phyloP scores from a whole-genome alignment of 92 coral and sea anemone genomes.

The Heteractis magnifica region DNA sequence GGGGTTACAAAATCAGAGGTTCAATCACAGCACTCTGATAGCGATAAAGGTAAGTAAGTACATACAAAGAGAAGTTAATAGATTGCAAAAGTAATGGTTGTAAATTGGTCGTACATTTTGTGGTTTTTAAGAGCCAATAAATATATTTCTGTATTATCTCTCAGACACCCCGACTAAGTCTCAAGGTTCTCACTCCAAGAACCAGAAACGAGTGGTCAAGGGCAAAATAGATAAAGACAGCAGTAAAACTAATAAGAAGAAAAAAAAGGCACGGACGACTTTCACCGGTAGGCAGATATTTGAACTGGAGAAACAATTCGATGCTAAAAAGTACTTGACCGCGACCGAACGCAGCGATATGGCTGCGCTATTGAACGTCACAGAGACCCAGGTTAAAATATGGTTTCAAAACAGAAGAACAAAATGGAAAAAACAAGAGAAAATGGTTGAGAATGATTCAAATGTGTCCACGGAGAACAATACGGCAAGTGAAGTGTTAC shows the following conservation, averaged over 20 bases:
- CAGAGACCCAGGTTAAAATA: conserved; percentile 98
- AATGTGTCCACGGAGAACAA: conserved; percentile 39
- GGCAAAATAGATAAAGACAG: conserved; percentile 59
- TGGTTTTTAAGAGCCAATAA: conserved; percentile 6
- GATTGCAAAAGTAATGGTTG: conserved; percentile 5
- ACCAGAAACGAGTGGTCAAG: conserved; percentile 24
- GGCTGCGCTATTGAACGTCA: conserved; percentile 90
- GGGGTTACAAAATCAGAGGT: conserved; percentile 28
- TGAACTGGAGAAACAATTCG: conserved; percentile 96
- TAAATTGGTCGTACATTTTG: conserved; percentile 33
- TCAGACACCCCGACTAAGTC: conserved; percentile 43
- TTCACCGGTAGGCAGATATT: conserved; percentile 99
- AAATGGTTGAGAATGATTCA: conserved; percentile 48
- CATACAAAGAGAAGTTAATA: conserved; percentile 4
- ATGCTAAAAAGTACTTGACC: conserved; percentile 94
- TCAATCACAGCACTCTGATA: conserved; percentile 22
- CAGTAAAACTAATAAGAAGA: conserved; percentile 73
- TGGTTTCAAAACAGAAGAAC: conserved; percentile 99
- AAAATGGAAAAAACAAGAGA: conserved; percentile 95
- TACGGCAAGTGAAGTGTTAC: conserved; percentile 26
- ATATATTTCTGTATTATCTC: neutral
- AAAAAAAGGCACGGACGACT: conserved; percentile 99
- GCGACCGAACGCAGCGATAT: conserved; percentile 91
- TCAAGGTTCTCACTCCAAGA: conserved; percentile 20
- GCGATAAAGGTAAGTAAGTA: conserved; percentile 24